Evolutionary conservation across 2,797 vertebrate genomes (phyloP).

Genomic region (Lagocephalus sceleratus): DNA sequence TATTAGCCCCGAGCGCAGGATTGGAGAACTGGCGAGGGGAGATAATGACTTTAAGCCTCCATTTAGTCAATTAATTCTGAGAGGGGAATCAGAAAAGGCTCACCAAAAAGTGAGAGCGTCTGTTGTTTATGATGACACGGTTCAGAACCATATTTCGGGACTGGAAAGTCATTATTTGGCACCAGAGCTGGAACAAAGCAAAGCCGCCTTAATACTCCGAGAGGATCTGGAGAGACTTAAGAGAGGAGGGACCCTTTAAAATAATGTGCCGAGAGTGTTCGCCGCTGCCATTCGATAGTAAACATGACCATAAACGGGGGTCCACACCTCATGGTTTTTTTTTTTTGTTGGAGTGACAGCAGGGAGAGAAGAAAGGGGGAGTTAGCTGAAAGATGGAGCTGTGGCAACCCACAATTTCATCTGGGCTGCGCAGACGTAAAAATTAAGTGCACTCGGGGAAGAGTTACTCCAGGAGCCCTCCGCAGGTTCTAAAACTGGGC

Average conservation of each 20-base stretch:
- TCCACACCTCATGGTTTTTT: conserved; percentile 43
- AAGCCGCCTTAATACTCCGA: conserved; percentile 12
- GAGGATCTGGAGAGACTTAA: conserved; percentile 21
- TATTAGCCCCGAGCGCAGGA: conserved; percentile 56
- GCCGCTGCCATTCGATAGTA: conserved; percentile 21
- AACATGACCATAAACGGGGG: conserved; percentile 35
- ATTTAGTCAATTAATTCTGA: conserved; percentile 63
- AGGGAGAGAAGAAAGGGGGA: conserved; percentile 22
- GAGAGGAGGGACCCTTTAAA: conserved; percentile 29
- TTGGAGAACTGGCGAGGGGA: conserved; percentile 49
- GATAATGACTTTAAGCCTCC: conserved; percentile 67
- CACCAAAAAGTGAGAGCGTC: conserved; percentile 29
- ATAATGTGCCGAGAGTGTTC: conserved; percentile 28
- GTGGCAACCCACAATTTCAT: conserved; percentile 58
- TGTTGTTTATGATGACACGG: conserved; percentile 44
- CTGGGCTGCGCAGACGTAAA: conserved; percentile 47
- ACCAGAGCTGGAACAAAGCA: conserved; percentile 11
- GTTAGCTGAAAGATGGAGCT: conserved; percentile 26
- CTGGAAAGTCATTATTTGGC: conserved; percentile 40
- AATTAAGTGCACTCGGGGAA: conserved; percentile 57
- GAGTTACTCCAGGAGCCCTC: conserved; percentile 62
- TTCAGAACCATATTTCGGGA: conserved; percentile 34
- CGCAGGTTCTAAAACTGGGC: conserved; percentile 41
- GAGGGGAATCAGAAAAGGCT: conserved; percentile 43
- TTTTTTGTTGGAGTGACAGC: conserved; percentile 50